These are phyloP conservation scores for Liasis olivaceus DNA, from an alignment of 2,797 vertebrate species.

Conservation along the genomic window DNA sequence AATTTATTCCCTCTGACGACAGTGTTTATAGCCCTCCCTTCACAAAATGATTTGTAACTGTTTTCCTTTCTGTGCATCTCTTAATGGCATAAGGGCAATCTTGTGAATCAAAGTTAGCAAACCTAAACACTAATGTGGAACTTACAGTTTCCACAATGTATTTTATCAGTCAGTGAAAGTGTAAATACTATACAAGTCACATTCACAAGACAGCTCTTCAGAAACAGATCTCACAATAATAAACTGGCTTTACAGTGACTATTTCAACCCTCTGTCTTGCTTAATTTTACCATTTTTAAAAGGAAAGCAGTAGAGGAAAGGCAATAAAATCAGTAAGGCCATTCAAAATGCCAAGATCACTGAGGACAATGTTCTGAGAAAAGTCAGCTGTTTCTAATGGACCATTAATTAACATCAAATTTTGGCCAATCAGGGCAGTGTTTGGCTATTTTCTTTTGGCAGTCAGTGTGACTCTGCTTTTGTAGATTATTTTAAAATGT, in stretches of 20 bases:
- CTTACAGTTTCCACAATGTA: neutral
- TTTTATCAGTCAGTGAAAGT: neutral
- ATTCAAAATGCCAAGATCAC: slow-evolving; percentile 9
- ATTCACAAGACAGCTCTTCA: neutral
- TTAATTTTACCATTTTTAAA: neutral
- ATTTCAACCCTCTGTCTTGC: neutral
- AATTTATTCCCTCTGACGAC: neutral
- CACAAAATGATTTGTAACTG: neutral
- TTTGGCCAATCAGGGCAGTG: slow-evolving; percentile 3
- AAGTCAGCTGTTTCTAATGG: slow-evolving; percentile 33
- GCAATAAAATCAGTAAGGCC: slow-evolving; percentile 14
- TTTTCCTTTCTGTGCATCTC: neutral
- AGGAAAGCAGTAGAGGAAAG: neutral
- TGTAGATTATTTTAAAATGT: neutral
- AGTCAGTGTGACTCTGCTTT: neutral
- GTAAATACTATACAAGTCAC: neutral
- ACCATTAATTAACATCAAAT: neutral
- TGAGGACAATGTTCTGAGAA: slow-evolving; percentile 2
- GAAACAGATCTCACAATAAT: neutral
- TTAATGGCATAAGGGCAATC: neutral
- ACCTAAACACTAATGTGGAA: neutral
- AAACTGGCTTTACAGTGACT: neutral
- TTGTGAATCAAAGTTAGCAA: neutral
- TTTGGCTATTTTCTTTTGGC: slow-evolving; percentile 21
- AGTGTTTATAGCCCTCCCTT: neutral